Base-by-base conservation (phyloP, 2,797 vertebrate genomes). In the Microcaecilia unicolor region DNA sequence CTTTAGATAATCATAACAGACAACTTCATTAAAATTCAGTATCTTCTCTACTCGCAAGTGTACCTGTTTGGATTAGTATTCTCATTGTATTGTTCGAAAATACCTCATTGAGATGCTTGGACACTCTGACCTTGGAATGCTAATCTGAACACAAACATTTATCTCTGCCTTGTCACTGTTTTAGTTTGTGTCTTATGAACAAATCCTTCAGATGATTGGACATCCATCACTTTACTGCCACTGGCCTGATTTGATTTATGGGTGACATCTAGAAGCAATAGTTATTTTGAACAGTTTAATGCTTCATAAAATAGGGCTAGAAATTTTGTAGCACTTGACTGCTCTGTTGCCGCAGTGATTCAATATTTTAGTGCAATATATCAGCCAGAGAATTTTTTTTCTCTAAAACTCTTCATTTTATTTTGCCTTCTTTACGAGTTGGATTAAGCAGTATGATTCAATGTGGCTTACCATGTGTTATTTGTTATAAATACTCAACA, bases 141-240 rank as follows among this genome's bases (percentile, higher is more conserved):
- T 80, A 71, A 86, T 86, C 76, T 67, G 56, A 63, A 59, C 64
- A 55, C 18, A 40, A 64, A 72, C 70, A 82, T 85, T 76, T 76
- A 76, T 84, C 76, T 84, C 57, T 70, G 64, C 42, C 70, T 62
- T 64, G 51, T 76, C 67, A 55, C 60, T 58, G 41, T 54, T 79
- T 74, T 66, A 80, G 55, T 44, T 71, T 61, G 48, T 69, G 67
- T 81, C 61, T 70, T 72, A 45, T 54, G 51, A 74, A 69, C 65
- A 82, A 76, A 72, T 61, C 56, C 49, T 46, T 71, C 54, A 29
- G 33, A 58, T 57, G 41, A 50, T 55, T 58, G 31, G 42, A 46
- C 66, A 78, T 79, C 55, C 57, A 76, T 86, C 72, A 81, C 34
- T 41, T 62, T 46, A 19, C 52, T 58, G 33, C 41, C 64, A 66